Evolutionary conservation across 2,113 vertebrate genomes (phyloP), one percentile per base, ranked within the genome.

Genomic region (Zootoca vivipara): DNA sequence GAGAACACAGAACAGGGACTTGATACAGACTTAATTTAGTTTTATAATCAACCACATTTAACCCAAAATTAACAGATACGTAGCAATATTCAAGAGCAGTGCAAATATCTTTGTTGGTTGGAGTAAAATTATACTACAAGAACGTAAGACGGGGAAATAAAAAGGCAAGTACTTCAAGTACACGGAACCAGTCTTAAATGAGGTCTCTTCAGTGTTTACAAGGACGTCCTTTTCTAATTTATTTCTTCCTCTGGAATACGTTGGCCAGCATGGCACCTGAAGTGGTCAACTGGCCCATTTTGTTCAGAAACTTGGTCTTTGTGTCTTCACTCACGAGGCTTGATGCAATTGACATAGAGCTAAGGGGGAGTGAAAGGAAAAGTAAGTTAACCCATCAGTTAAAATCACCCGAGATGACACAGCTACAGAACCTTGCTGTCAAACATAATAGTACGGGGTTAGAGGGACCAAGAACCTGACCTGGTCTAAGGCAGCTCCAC

Each of bases 221-320:
- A 77, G 94, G 89, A 87, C 96, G 91, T 79, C 92, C 90, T 87
- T 91, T 91, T 86, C 33, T 91, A 94, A 77, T 89, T 94, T 87
- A 98, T 94, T 99, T 99, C 97, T 99, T 99, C 85, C 99, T 98
- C 97, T 99, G 99, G 96, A 99, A 99, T 95, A 99, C 99, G 3
- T 99, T 99, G 85, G 99, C 99, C 97, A 99, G 69, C 99, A 99
- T 99, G 89, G 99, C 99, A 56, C 99, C 98, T 2, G 99, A 99
- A 1, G 99, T 99, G 83, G 99, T 99, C 95, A 99, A 95, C 96
- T 99, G 99, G 92, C 99, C 99, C 99, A 99, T 99, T 97, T 99
- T 99, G 95, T 98, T 99, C 95, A 99, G 95, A 95, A 99, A 99
- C 97, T 99, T 99, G 93, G 99, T 99, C 97, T 99, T 99, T 88